Percentiles rank a stretch among this genome's conserved stretches.
These are phyloP conservation scores for Nipponacmea schrenckii DNA, from an alignment of 2,888 invertebrate genomes.

Conservation along the genomic window DNA sequence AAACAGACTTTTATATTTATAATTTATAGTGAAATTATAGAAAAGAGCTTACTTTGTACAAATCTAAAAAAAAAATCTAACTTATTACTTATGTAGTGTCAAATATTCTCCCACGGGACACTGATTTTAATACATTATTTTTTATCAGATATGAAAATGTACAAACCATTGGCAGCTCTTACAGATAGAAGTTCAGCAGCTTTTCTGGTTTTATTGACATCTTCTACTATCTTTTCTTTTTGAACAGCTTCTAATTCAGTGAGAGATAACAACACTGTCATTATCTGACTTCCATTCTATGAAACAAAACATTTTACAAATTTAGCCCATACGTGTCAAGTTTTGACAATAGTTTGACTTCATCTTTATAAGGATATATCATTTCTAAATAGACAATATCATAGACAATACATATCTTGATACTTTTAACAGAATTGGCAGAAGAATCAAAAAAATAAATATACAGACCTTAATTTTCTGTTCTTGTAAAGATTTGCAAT, in stretches of 20 bases:
- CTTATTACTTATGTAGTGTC: constrained; percentile 68
- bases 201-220: constrained; percentile 52
- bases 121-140: too few species aligned
- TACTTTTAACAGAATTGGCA: background rate
- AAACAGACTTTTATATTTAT: too few species aligned
- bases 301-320: constrained; percentile 16
- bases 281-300: constrained; percentile 60
- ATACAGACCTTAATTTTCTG: constrained; percentile 59
- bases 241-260: constrained; percentile 48
- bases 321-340: background rate
- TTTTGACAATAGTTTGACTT: background rate
- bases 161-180: constrained; percentile 48
- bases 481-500: constrained; percentile 42
- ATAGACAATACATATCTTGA: background rate
- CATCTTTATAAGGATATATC: background rate
- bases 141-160: too few species aligned
- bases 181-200: constrained; percentile 65
- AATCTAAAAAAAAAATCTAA: too few species aligned
- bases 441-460: background rate
- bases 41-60: too few species aligned
- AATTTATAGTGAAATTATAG: too few species aligned
- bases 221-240: constrained; percentile 44
- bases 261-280: constrained; percentile 54
- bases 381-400: background rate
- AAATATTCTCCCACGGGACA: too few species aligned